Percentiles rank a stretch among this genome's conserved stretches.
These are phyloP conservation scores for Protonibea diacanthus DNA, from an alignment of 2,797 vertebrate genomes.

Conservation along the genomic window DNA sequence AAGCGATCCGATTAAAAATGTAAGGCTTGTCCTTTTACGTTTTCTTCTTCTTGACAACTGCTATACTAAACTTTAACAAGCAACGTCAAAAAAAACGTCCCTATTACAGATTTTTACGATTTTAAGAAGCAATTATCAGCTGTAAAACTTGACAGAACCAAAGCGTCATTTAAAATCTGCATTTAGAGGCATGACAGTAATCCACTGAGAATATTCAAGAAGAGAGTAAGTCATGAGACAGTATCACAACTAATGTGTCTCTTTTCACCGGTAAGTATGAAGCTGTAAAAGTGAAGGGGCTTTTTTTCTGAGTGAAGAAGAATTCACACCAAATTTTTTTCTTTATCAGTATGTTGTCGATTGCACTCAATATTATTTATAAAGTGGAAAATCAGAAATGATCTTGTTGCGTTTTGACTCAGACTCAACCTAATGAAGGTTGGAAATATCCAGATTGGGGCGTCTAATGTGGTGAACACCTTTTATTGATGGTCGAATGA, in stretches of 20 bases:
- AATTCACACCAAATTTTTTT: not conserved
- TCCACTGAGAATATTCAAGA: slow-evolving; percentile 5
- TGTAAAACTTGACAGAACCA: not conserved
- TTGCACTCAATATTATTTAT: too few relatives aligned
- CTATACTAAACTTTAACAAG: not conserved
- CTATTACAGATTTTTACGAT: not conserved
- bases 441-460: too few relatives aligned
- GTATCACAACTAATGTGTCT: not conserved
- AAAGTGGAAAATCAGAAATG: too few relatives aligned
- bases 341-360: too few relatives aligned
- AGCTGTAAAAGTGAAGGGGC: not conserved
- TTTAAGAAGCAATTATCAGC: not conserved
- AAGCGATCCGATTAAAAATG: slow-evolving; percentile 21
- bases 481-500: too few relatives aligned
- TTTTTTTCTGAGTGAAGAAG: not conserved
- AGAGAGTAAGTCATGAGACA: not conserved
- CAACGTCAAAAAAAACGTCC: not conserved
- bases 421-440: too few relatives aligned
- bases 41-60: not conserved
- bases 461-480: too few relatives aligned
- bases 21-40: slow-evolving; percentile 11
- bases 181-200: not conserved
- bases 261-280: not conserved
- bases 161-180: not conserved
- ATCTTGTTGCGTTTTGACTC: too few relatives aligned